Evolutionary conservation across 2,113 vertebrate genomes (phyloP).

Genomic region (Phalacrocorax pelagicus): DNA sequence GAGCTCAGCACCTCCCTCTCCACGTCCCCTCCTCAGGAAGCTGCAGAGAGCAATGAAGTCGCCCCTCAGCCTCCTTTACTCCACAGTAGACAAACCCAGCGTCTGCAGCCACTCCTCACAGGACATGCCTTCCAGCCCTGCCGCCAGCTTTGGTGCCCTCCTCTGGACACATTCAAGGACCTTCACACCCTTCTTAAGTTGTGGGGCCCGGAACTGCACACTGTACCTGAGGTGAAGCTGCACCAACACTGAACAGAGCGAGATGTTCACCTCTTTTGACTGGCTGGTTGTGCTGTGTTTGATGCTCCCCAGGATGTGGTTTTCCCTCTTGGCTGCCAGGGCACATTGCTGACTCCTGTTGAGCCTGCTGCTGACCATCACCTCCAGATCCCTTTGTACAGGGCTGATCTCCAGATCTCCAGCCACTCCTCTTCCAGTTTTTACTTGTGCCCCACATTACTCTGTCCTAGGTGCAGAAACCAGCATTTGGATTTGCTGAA

Average conservation of each 20-base stretch:
- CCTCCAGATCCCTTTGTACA: background rate
- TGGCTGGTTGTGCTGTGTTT: background rate
- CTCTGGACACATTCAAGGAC: background rate
- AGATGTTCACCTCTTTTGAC: background rate
- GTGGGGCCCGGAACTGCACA: background rate
- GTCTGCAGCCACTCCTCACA: accelerated
- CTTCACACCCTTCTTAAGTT: background rate
- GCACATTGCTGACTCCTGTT: background rate
- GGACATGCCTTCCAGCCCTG: background rate
- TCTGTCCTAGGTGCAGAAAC: background rate
- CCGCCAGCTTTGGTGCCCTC: background rate
- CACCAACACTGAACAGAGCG: background rate
- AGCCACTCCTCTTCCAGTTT: background rate
- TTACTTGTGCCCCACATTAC: background rate
- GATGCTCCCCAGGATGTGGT: background rate
- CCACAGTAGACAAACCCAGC: background rate
- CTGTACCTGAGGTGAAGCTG: background rate
- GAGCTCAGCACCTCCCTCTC: background rate
- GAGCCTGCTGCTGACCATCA: background rate
- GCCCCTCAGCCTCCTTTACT: background rate
- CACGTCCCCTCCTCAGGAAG: background rate
- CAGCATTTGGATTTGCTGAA: background rate
- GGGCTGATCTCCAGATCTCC: background rate
- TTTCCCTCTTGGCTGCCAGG: background rate
- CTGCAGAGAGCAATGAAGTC: background rate